Conservation (phyloP, 2,888 invertebrate genomes). For the Melinaea marsaeus region DNA sequence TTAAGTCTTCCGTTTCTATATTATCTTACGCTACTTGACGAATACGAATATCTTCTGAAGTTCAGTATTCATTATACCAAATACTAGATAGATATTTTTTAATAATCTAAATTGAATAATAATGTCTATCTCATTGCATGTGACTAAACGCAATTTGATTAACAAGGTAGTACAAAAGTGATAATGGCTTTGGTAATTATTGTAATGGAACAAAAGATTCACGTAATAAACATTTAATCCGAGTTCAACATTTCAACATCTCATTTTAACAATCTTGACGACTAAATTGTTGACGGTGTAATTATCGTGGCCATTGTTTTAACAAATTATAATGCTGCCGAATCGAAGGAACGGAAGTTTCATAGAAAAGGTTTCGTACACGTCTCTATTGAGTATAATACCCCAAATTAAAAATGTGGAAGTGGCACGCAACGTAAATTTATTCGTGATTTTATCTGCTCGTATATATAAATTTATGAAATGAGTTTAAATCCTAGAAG, state of each 20-base stretch:
- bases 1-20: neutral
- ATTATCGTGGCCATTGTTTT: conserved; percentile 60
- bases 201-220: conserved; percentile 19
- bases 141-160: conserved; percentile 14
- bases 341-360: conserved; percentile 31
- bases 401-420: conserved; percentile 46
- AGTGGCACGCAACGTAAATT: conserved; percentile 65
- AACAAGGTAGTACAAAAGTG: conserved; percentile 21
- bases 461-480: conserved; percentile 63
- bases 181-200: conserved; percentile 21
- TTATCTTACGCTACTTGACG: neutral
- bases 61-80: too few species aligned
- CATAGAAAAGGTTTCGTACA: conserved; percentile 24
- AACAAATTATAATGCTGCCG: conserved; percentile 36
- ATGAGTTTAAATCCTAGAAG: conserved; percentile 52
- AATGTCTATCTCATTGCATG: conserved; percentile 5
- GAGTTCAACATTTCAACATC: conserved; percentile 47
- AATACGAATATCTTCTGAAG: neutral
- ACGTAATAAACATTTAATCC: conserved; percentile 30
- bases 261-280: conserved; percentile 52
- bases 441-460: conserved; percentile 44
- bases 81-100: too few species aligned
- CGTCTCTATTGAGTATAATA: conserved; percentile 37
- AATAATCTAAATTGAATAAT: neutral
- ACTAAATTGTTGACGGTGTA: conserved; percentile 61